Base-by-base conservation (phyloP, 1,140 invertebrate species). In the Sycobia sp. region DNA sequence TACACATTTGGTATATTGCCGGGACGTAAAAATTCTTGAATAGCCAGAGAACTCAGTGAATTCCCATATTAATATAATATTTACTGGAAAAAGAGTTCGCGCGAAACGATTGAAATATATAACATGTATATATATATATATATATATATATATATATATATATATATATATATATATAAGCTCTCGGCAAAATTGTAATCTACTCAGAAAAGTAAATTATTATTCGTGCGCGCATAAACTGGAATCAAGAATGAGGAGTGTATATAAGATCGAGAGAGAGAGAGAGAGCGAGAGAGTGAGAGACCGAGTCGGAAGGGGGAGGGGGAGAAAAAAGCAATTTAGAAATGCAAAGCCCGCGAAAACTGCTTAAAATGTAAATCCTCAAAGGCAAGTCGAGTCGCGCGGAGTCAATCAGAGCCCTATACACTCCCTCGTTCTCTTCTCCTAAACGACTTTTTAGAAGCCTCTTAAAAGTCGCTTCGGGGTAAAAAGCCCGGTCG, bases 341-440 rank as follows among this genome's bases (percentile, higher is more conserved):
- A 32, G 25, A 49, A 43, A 63, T 57, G 53, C 34, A 62, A 62
- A 62, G 49, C 36, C 36, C 32, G n/a, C n/a, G 16, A 63, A 57
- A 63, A 63, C 23, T 57, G 36, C 54, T 63, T 51, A 57, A 63
- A 50, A 63, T 63, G 54, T 38, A 56, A 57, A 63, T 63, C 27
- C 32, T 27, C n/a, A 60, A 32, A 60, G 57, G 50, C 23, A 60
- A 50, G 23, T 60, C 34, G 36, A n/a, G 10, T 38, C n/a, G 16
- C 38, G 20, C 11, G 16, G 36, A 57, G 53, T 56, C 61, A 56
- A 56, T 63, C 61, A 56, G 36, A 18, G 34, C 41, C 16, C 18
- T 57, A n/a, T n/a, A n/a, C n/a, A n/a, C n/a, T n/a, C n/a, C n/a
- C n/a, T n/a, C n/a, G n/a, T n/a, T n/a, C n/a, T n/a, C n/a, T n/a